Percentiles rank a stretch among this genome's conserved stretches.
Evolutionary conservation across 2,113 vertebrate genomes (phyloP).

Genomic region (Pampusana beccarii): DNA sequence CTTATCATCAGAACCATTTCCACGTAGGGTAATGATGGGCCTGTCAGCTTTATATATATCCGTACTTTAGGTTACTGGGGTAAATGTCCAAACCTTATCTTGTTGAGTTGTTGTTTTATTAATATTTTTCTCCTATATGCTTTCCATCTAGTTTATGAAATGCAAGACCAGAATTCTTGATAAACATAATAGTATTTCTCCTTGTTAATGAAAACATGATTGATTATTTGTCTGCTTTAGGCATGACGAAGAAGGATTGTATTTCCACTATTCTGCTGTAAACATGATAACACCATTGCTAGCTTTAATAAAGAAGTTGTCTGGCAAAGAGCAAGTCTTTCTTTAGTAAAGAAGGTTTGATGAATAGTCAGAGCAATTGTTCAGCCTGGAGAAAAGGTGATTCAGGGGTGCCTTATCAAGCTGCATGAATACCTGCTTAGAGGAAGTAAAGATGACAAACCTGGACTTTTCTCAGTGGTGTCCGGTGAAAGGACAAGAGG

Average conservation of each 20-base stretch:
- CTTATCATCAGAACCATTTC: slow-evolving; percentile 27
- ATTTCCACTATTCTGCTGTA: neutral
- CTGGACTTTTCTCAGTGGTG: neutral
- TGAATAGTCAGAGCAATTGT: neutral
- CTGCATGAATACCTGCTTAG: neutral
- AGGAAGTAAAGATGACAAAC: neutral
- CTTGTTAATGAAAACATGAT: neutral
- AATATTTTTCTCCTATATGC: neutral
- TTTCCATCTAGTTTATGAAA: neutral
- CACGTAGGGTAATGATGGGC: neutral
- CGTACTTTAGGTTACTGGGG: neutral
- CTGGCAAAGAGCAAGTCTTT: neutral
- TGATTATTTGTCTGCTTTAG: slow-evolving; percentile 10
- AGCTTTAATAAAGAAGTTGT: neutral
- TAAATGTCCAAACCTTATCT: neutral
- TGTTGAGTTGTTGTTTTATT: neutral
- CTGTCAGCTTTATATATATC: neutral
- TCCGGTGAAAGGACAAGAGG: too few species aligned
- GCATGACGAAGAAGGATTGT: neutral
- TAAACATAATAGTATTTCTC: neutral
- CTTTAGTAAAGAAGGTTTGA: neutral
- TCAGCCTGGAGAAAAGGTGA: neutral
- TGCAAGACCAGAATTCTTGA: neutral
- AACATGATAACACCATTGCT: neutral
- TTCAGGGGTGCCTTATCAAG: neutral